These are phyloP conservation scores for Cryptoblepharus egeriae DNA, from an alignment of 2,797 vertebrate genomes.

Conservation along the genomic window DNA sequence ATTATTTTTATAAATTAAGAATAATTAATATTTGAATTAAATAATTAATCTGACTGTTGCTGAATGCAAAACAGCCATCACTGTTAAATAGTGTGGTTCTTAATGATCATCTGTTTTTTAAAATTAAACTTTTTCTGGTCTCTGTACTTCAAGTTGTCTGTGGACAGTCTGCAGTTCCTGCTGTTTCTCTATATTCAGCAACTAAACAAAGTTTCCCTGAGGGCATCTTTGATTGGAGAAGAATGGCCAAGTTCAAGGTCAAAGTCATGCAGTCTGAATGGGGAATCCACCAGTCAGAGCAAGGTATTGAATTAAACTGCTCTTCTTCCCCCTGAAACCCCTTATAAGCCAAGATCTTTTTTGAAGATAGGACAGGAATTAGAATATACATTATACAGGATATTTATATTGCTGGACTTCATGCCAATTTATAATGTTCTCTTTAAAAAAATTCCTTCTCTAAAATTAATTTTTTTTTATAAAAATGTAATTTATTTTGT, in stretches of 20 bases:
- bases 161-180: slow-evolving; percentile 94
- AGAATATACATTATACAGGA: too few species aligned
- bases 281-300: slow-evolving; percentile 84
- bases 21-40: too few species aligned
- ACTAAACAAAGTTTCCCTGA: slow-evolving; percentile 89
- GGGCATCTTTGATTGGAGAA: slow-evolving; percentile 91
- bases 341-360: fast-evolving
- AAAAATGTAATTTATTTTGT: not conserved
- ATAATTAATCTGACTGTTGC: not conserved
- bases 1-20: too few species aligned
- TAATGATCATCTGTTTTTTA: not conserved
- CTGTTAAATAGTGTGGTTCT: not conserved
- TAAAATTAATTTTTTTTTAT: too few species aligned
- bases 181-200: slow-evolving; percentile 95
- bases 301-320: slow-evolving; percentile 80
- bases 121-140: slow-evolving; percentile 6
- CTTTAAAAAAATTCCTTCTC: not conserved
- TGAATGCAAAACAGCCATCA: not conserved
- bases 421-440: not conserved
- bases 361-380: not conserved
- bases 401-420: not conserved
- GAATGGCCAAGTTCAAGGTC: slow-evolving; percentile 91
- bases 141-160: slow-evolving; percentile 81
- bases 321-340: not conserved
- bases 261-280: slow-evolving; percentile 79